Evolutionary conservation across 1,140 invertebrate genomes (phyloP).

Genomic region (Drosophila tsacasi): DNA sequence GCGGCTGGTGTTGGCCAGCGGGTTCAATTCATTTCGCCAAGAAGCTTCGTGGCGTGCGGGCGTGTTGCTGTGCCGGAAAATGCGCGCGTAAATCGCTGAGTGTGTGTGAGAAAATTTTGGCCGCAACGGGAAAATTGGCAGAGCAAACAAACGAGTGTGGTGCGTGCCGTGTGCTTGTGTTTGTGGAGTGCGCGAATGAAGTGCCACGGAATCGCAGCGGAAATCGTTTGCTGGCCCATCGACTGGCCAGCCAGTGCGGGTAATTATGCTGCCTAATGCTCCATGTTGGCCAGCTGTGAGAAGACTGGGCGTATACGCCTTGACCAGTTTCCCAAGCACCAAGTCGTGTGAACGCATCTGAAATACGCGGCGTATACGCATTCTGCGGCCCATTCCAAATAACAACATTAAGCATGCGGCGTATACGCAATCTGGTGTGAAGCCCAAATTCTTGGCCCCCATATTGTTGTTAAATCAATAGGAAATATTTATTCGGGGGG

Average conservation of each 20-base stretch:
- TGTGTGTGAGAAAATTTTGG: constrained; percentile 50
- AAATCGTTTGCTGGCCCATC: constrained; percentile 56
- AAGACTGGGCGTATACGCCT: constrained; percentile 11
- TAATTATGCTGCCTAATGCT: constrained; percentile 46
- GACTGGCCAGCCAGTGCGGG: constrained; percentile 52
- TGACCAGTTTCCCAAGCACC: background rate
- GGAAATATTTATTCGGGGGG: constrained; percentile 16
- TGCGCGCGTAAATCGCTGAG: constrained; percentile 74
- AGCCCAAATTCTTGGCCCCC: background rate
- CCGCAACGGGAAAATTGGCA: constrained; percentile 40
- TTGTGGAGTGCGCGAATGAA: constrained; percentile 58
- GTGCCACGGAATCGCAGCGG: constrained; percentile 40
- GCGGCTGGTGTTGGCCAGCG: constrained; percentile 60
- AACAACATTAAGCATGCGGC: background rate
- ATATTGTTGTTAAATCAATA: constrained; percentile 59
- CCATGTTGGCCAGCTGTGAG: constrained; percentile 19
- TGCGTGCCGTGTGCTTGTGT: constrained; percentile 52
- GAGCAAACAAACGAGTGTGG: constrained; percentile 48
- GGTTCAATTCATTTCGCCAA: constrained; percentile 81
- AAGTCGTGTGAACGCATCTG: background rate
- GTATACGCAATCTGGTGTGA: constrained; percentile 18
- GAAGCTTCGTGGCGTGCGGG: constrained; percentile 78
- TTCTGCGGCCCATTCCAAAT: background rate
- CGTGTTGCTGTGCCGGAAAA: constrained; percentile 70
- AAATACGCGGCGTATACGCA: constrained; percentile 30